phyloP scores from a whole-genome alignment of 2,797 vertebrate genomes.

The Pogonophryne albipinna region DNA sequence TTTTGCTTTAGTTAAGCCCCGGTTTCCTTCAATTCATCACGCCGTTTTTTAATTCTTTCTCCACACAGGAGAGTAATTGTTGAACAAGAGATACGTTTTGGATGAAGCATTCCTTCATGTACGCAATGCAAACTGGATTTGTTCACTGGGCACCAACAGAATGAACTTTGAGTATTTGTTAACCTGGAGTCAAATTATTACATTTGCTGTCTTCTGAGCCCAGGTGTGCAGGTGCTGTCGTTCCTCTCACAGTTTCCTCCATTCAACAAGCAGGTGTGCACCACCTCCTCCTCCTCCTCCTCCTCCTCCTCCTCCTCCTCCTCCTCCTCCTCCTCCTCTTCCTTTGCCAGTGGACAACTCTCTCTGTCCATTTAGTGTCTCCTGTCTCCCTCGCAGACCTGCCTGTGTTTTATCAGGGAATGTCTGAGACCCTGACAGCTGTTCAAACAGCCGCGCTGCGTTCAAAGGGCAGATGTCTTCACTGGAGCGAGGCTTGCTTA shows the following conservation, averaged over 20 bases:
- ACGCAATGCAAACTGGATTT: background rate
- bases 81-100: no score
- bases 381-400: slow-evolving; percentile 60
- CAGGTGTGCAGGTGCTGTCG: slow-evolving; percentile 20
- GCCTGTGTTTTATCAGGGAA: slow-evolving; percentile 82
- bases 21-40: no score
- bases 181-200: background rate
- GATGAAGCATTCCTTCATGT: no score
- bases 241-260: slow-evolving; percentile 12
- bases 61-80: no score
- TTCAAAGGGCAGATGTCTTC: slow-evolving; percentile 90
- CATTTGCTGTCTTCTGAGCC: background rate
- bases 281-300: background rate
- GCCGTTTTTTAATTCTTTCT: no score
- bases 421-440: slow-evolving; percentile 85
- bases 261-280: slow-evolving; percentile 17
- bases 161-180: background rate
- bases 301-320: background rate
- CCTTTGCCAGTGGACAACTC: slow-evolving; percentile 26
- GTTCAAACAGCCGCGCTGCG: slow-evolving; percentile 86
- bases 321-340: background rate
- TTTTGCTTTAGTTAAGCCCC: no score
- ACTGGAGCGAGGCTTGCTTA: slow-evolving; percentile 85
- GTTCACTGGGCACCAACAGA: background rate
- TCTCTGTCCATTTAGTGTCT: slow-evolving; percentile 60